Evolutionary conservation across 2,797 vertebrate species (phyloP).

Genomic region (Hemitrygon akajei): DNA sequence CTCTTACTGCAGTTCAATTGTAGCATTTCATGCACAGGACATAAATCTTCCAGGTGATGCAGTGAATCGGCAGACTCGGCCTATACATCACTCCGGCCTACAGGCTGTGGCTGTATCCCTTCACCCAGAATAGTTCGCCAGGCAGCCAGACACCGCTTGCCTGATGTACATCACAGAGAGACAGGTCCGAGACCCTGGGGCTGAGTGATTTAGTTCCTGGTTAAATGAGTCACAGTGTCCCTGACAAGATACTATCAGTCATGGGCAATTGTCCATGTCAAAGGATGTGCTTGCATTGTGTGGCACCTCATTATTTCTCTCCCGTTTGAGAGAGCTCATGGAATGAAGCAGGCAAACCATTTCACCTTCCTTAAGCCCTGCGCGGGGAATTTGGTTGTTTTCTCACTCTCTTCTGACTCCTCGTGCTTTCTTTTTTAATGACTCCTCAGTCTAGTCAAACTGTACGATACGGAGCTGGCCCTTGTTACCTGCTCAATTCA

Average conservation of each 20-base stretch:
- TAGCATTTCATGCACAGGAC: background rate
- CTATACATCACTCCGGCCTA: background rate
- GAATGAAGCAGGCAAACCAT: background rate
- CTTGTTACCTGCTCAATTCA: background rate
- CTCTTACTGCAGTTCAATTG: background rate
- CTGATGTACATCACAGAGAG: conserved; percentile 6
- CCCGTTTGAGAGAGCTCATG: background rate
- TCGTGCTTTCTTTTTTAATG: background rate
- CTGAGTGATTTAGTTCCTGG: conserved; percentile 6
- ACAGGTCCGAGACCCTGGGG: background rate
- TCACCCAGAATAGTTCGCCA: background rate
- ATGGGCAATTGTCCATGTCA: conserved; percentile 23
- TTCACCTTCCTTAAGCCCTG: background rate
- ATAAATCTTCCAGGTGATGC: background rate
- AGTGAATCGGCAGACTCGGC: background rate
- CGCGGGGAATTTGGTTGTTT: background rate
- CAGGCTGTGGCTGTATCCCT: background rate
- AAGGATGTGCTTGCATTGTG: conserved; percentile 8
- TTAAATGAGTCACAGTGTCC: conserved; percentile 27
- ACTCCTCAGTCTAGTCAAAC: background rate
- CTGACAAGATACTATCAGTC: conserved; percentile 30
- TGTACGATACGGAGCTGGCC: background rate
- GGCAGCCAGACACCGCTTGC: background rate
- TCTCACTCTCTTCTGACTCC: too few species aligned
- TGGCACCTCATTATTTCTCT: conserved; percentile 9